phyloP scores from a whole-genome alignment of 2,888 invertebrate genomes.

The Trileptium ribeirensis region DNA sequence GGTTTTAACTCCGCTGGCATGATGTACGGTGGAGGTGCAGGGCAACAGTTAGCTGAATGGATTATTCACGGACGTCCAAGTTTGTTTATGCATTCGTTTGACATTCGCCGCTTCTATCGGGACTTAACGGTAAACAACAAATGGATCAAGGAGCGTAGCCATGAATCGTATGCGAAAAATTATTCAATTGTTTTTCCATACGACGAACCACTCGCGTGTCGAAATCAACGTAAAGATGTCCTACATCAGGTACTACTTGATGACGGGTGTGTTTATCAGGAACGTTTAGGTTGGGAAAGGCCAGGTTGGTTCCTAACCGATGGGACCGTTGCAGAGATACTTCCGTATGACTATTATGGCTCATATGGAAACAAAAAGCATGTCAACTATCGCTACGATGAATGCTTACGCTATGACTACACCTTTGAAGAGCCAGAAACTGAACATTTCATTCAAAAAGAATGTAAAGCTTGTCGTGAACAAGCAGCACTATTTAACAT shows the following conservation, averaged over 20 bases:
- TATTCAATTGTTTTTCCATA: constrained; percentile 56
- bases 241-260: constrained; percentile 66
- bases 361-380: background rate
- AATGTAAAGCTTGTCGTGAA: constrained; percentile 70
- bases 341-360: constrained; percentile 11
- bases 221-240: constrained; percentile 65
- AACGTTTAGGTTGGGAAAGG: constrained; percentile 78
- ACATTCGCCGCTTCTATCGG: constrained; percentile 69
- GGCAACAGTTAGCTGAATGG: constrained; percentile 77
- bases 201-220: constrained; percentile 72
- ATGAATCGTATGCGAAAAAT: constrained; percentile 66
- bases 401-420: constrained; percentile 58
- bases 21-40: constrained; percentile 81
- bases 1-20: constrained; percentile 78
- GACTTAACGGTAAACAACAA: constrained; percentile 62
- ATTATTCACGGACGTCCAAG: constrained; percentile 72
- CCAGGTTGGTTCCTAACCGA: constrained; percentile 60
- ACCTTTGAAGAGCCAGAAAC: constrained; percentile 74
- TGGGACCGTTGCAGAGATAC: background rate
- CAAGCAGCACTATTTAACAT: constrained; percentile 74
- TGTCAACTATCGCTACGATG: background rate
- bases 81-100: constrained; percentile 75
- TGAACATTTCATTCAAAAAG: constrained; percentile 70
- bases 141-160: constrained; percentile 74
- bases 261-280: constrained; percentile 77